Evolutionary conservation across 2,113 vertebrate species (phyloP), one percentile per base, ranked within the genome.

Genomic region (Dascyllus trimaculatus): DNA sequence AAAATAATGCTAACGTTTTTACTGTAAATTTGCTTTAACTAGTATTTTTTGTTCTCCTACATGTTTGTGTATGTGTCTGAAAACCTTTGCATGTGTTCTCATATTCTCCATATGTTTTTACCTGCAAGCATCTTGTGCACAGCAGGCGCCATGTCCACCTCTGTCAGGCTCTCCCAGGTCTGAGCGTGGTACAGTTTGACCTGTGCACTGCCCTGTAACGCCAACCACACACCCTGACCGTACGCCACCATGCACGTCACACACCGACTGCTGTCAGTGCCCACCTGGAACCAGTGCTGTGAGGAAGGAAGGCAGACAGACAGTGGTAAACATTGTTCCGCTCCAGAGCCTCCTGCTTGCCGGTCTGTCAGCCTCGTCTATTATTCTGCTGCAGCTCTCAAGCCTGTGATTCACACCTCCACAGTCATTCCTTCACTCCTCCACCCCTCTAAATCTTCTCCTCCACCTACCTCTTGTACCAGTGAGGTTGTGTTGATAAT

Each of bases 41-140:
- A 57, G 48, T 6, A 35, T 35, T 35, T 10, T 35, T 35, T 35
- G 32, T 8, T 1, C 9, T 9, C 9, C 32, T 35, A 8, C 7
- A 7, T 35, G 32, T 35, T 10, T 19, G 21, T 22, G 22, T 13
- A 15, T 8, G 54, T 57, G 14, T 18, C 14, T 22, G 7, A 46
- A 21, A 19, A 32, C n/a, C 14, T 58, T 19, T 22, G 1, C 17
- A 2, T 43, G 43, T 5, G 4, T 51, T 46, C 8, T n/a, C n/a
- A 15, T 57, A 14, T 38, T 25, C 11, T 5, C 4, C 4, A 4
- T 29, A 9, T 40, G 35, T 51, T 9, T 48, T 89, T 88, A 99
- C 98, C 98, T 74, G 98, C 97, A 0, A 99, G 94, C 98, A 99
- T 99, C 93, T 98, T 99, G 94, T 99, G 98, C 70, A 99, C 98